A percentile compares a stretch with the other conserved stretches of the same genome.
Evolutionary conservation across 2,888 invertebrate species (phyloP).

Genomic region (Leucophenga montana): DNA sequence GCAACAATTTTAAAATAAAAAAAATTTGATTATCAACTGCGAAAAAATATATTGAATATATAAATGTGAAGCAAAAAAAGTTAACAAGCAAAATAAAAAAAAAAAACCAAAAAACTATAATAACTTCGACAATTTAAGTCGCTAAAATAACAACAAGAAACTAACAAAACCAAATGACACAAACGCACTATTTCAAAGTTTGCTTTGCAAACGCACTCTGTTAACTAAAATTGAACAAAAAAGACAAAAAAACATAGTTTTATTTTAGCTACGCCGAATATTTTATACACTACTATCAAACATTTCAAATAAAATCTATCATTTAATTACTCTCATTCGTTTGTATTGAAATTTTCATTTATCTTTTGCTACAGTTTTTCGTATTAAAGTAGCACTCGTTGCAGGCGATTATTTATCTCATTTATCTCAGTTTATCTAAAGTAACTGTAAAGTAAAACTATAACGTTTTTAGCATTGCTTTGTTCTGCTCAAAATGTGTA

Average conservation of each 20-base stretch:
- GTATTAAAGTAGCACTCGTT: too few relatives aligned
- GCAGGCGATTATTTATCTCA: too few relatives aligned
- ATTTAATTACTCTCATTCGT: slow-evolving; percentile 17
- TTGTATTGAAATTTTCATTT: too few relatives aligned
- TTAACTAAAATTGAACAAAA: too few relatives aligned
- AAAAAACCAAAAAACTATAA: background rate
- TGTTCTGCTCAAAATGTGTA: too few relatives aligned
- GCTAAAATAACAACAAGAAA: slow-evolving; percentile 29
- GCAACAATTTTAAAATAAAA: slow-evolving; percentile 9
- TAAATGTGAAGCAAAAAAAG: slow-evolving; percentile 3
- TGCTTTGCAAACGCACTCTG: background rate
- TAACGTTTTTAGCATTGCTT: too few relatives aligned
- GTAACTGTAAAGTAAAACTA: too few relatives aligned
- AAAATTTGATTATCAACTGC: slow-evolving; percentile 65
- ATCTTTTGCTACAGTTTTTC: too few relatives aligned
- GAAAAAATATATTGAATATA: slow-evolving; percentile 49
- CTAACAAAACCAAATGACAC: slow-evolving; percentile 19
- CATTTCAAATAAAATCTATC: background rate
- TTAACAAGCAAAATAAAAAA: background rate
- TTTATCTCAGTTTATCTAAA: too few relatives aligned
- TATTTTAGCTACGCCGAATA: too few relatives aligned
- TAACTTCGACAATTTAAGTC: background rate
- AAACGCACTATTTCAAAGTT: slow-evolving; percentile 26
- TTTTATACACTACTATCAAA: too few relatives aligned
- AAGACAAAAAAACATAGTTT: too few relatives aligned